These are phyloP conservation scores for Leptopilina drosophilae DNA, from an alignment of 2,888 invertebrate species.

Conservation along the genomic window DNA sequence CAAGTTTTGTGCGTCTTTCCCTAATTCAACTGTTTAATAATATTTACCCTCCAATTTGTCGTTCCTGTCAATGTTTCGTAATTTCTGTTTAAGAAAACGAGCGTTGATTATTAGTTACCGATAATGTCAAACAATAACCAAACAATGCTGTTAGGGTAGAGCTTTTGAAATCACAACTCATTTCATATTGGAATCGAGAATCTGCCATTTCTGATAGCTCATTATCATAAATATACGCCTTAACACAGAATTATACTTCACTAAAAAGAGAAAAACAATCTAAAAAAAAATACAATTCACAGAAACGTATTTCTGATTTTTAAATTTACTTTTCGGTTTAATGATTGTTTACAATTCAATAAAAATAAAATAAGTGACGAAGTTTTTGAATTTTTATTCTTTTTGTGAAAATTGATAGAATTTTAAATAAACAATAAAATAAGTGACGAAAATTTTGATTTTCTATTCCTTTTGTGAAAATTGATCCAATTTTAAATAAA, in stretches of 20 bases:
- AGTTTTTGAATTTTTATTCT: too few species aligned
- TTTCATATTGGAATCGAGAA: neutral
- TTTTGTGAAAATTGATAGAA: too few species aligned
- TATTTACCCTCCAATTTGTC: neutral
- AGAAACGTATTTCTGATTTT: too few species aligned
- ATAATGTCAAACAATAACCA: neutral
- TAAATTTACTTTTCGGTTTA: too few species aligned
- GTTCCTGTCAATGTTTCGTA: slow-evolving; percentile 22
- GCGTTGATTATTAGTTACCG: slow-evolving; percentile 24
- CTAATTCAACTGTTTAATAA: neutral
- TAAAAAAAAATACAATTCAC: too few species aligned
- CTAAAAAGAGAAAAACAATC: neutral
- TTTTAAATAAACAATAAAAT: too few species aligned
- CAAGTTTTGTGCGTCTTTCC: neutral
- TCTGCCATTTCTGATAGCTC: neutral
- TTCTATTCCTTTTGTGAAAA: too few species aligned
- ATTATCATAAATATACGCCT: neutral
- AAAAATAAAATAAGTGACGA: too few species aligned
- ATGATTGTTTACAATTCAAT: too few species aligned
- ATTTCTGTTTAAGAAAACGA: slow-evolving; percentile 24
- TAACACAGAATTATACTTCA: neutral
- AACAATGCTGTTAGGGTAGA: neutral
- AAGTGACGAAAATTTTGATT: too few species aligned
- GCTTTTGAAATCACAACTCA: neutral
- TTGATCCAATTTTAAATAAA: too few species aligned